These are phyloP conservation scores for Rhegmatorhina hoffmannsi DNA, from an alignment of 2,113 vertebrate species.

Conservation along the genomic window DNA sequence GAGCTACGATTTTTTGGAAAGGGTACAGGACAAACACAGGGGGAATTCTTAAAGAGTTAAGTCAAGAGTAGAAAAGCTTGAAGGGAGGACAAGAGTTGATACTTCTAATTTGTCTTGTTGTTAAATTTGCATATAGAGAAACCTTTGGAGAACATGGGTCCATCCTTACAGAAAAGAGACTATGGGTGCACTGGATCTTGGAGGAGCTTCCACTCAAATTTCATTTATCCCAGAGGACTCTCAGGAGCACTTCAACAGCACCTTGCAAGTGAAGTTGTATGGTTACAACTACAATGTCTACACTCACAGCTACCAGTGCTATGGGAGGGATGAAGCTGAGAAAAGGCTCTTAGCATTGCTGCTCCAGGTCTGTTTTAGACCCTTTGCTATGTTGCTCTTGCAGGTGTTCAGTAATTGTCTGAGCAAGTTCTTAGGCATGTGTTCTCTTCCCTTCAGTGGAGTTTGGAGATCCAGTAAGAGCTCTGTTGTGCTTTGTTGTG, in stretches of 20 bases:
- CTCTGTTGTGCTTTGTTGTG: not conserved
- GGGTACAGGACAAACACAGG: not conserved
- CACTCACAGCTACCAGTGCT: conserved; percentile 93
- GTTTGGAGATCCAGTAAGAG: not conserved
- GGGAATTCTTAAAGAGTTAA: not conserved
- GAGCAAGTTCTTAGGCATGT: not conserved
- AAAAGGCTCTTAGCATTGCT: conserved; percentile 82
- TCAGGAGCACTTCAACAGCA: conserved; percentile 39
- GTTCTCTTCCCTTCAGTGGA: not conserved
- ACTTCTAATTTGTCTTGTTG: not conserved
- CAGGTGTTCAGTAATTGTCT: not conserved
- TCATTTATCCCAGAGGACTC: conserved; percentile 77
- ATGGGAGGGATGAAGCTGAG: conserved; percentile 90
- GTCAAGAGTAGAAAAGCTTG: not conserved
- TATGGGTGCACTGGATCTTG: conserved; percentile 90
- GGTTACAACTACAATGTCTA: conserved; percentile 90
- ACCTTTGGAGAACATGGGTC: conserved; percentile 83
- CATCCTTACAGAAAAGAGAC: conserved; percentile 81
- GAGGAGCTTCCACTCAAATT: conserved; percentile 95
- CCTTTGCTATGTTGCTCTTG: not conserved
- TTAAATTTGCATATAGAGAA: conserved; percentile 75
- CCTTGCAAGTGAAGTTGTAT: conserved; percentile 83
- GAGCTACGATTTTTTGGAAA: not conserved
- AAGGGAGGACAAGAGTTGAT: not conserved
- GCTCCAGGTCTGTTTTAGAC: conserved; percentile 74